These are phyloP conservation scores for Tiaroga cobitis DNA, from an alignment of 2,797 vertebrate species.

Conservation along the genomic window DNA sequence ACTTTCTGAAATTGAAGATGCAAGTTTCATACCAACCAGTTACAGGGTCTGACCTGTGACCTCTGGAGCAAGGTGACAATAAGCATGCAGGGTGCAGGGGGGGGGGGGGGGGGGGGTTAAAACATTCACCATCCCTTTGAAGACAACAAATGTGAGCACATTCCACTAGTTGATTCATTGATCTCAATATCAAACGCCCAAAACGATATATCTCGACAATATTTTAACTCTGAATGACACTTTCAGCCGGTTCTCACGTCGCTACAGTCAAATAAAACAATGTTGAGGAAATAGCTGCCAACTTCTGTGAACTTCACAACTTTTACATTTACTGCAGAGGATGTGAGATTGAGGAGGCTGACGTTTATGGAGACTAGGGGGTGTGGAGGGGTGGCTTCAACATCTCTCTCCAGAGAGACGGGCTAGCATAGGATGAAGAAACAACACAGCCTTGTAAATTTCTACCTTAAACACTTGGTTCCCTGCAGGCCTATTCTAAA, in stretches of 20 bases:
- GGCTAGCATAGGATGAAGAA: slow-evolving; percentile 62
- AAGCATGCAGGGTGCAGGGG: too few relatives aligned
- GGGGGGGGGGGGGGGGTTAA: too few relatives aligned
- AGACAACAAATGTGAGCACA: slow-evolving; percentile 43
- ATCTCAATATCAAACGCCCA: background rate
- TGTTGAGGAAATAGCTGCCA: slow-evolving; percentile 22
- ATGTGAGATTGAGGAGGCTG: slow-evolving; percentile 36
- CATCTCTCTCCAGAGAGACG: slow-evolving; percentile 28
- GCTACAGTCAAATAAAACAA: slow-evolving; percentile 18
- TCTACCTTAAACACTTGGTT: slow-evolving; percentile 73
- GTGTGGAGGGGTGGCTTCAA: slow-evolving; percentile 6
- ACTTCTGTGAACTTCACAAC: slow-evolving; percentile 27
- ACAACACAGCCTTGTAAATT: slow-evolving; percentile 71
- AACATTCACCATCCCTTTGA: slow-evolving; percentile 32
- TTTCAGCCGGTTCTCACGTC: background rate
- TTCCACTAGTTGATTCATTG: slow-evolving; percentile 14
- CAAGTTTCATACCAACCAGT: slow-evolving; percentile 39
- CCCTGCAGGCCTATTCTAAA: slow-evolving; percentile 70
- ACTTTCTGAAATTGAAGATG: slow-evolving; percentile 26
- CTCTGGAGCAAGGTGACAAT: slow-evolving; percentile 41
- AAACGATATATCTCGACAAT: background rate
- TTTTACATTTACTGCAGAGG: slow-evolving; percentile 14
- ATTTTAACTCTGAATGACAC: slow-evolving; percentile 8
- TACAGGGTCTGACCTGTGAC: slow-evolving; percentile 39
- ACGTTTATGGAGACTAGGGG: slow-evolving; percentile 29